phyloP scores from a whole-genome alignment of 2,113 vertebrate genomes.

The Ceyx melanurus region DNA sequence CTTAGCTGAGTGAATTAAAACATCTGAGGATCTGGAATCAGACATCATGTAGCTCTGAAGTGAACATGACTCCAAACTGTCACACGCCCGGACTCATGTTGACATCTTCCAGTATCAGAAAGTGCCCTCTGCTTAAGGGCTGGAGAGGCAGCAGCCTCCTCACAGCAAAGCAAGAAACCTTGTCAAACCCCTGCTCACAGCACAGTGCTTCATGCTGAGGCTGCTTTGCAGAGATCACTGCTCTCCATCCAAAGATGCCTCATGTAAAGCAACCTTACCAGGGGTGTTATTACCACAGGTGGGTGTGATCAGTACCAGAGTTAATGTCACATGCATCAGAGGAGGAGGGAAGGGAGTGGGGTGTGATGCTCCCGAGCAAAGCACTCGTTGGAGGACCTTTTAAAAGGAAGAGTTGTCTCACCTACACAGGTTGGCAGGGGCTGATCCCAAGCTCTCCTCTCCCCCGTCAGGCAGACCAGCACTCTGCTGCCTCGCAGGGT shows the following conservation, averaged over 20 bases:
- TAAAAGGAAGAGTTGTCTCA: slow-evolving; percentile 65
- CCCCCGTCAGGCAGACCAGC: slow-evolving; percentile 90
- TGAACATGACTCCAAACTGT: not conserved
- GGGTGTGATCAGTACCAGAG: fast-evolving
- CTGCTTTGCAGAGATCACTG: not conserved
- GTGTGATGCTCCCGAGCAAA: not conserved
- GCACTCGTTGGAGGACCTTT: fast-evolving
- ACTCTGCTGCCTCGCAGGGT: slow-evolving; percentile 83
- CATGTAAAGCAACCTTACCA: fast-evolving
- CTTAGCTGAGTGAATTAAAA: not conserved
- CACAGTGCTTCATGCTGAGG: fast-evolving
- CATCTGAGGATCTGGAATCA: not conserved
- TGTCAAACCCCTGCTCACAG: not conserved
- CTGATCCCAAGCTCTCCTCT: slow-evolving; percentile 92
- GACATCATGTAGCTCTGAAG: not conserved
- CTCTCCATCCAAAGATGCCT: not conserved
- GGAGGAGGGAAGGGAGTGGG: not conserved
- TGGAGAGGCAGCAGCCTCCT: not conserved
- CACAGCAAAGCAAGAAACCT: not conserved
- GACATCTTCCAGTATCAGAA: not conserved
- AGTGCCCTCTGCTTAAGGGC: not conserved
- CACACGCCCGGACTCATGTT: fast-evolving
- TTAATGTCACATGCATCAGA: fast-evolving
- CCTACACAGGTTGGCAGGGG: slow-evolving; percentile 91
- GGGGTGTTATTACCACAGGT: fast-evolving